Conservation (phyloP, 2,888 invertebrate species). For the Chymomyza amoena region DNA sequence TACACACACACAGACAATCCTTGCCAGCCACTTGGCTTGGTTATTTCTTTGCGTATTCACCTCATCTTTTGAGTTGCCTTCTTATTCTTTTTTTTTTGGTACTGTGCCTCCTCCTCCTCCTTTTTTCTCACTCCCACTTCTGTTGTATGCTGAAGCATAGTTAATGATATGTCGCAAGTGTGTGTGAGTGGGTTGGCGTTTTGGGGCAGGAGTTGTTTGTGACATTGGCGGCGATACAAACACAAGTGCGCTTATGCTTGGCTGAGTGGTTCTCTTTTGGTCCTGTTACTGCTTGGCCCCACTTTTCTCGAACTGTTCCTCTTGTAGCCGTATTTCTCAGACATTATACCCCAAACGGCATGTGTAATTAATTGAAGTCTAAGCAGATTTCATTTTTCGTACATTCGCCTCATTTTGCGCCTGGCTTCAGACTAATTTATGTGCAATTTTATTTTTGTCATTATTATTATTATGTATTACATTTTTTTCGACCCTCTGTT, state of each 20-base stretch:
- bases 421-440: conserved; percentile 34
- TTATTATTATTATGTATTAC: conserved; percentile 20
- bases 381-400: conserved; percentile 38
- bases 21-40: conserved; percentile 4
- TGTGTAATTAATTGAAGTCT: conserved; percentile 54
- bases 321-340: background rate
- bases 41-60: conserved; percentile 52
- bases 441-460: conserved; percentile 21
- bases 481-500: background rate
- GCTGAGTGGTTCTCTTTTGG: conserved; percentile 23
- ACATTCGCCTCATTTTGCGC: conserved; percentile 3
- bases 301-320: background rate
- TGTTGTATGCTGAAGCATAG: conserved; percentile 53
- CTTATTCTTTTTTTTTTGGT: conserved; percentile 16
- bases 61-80: conserved; percentile 37
- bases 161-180: conserved; percentile 64
- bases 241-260: conserved; percentile 25
- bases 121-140: background rate
- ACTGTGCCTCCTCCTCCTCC: conserved; percentile 23
- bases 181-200: conserved; percentile 16
- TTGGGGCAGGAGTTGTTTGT: background rate
- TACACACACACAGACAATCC: background rate
- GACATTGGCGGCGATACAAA: conserved; percentile 13
- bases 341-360: background rate
- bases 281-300: too few species aligned